Percentiles rank a stretch among this genome's conserved stretches.
Evolutionary conservation across 1,140 invertebrate species (phyloP).

Genomic region (Liolophura sinensis): DNA sequence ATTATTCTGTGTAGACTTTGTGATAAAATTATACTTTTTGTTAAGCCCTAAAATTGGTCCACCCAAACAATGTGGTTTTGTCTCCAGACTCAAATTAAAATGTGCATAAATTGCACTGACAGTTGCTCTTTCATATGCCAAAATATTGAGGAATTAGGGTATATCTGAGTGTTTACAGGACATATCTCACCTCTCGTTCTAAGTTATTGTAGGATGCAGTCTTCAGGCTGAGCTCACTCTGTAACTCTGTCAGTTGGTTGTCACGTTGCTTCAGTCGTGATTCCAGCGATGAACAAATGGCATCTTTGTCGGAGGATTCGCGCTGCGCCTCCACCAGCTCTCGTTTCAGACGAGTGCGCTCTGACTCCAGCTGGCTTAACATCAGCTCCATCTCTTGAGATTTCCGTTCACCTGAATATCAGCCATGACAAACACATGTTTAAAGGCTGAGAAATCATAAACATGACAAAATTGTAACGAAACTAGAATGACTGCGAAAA

Average conservation of each 20-base stretch:
- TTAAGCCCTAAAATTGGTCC: too few relatives aligned
- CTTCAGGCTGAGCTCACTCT: conserved; percentile 45
- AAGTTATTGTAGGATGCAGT: conserved; percentile 34
- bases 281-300: conserved; percentile 35
- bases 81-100: too few relatives aligned
- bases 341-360: conserved; percentile 25
- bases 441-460: too few relatives aligned
- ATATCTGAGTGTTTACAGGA: not conserved
- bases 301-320: conserved; percentile 35
- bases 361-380: conserved; percentile 29
- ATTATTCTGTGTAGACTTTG: too few relatives aligned
- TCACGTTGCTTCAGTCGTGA: conserved; percentile 44
- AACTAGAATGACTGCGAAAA: too few relatives aligned
- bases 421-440: too few relatives aligned
- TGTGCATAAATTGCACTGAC: too few relatives aligned
- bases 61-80: too few relatives aligned
- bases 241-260: conserved; percentile 44
- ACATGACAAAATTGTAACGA: too few relatives aligned
- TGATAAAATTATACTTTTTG: too few relatives aligned
- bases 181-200: conserved; percentile 38
- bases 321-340: conserved; percentile 28
- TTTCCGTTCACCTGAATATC: conserved; percentile 28
- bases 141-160: not conserved
- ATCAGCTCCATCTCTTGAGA: conserved; percentile 38
- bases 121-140: too few relatives aligned